Evolutionary conservation across 2,888 invertebrate species (phyloP).

Genomic region (Phlogophora meticulosa): DNA sequence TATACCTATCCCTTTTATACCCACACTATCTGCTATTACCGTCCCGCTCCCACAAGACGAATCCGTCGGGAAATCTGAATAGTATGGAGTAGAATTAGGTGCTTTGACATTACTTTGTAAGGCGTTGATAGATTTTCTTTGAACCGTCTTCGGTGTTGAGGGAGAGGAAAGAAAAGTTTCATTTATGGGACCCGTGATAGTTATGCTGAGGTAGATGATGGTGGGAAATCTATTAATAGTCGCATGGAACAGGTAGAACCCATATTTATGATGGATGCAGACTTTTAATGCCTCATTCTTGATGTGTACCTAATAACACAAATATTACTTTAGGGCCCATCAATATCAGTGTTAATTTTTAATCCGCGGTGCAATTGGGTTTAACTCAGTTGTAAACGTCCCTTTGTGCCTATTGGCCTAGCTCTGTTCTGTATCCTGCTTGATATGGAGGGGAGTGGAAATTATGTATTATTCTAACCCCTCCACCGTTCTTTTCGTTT

Average conservation of each 20-base stretch:
- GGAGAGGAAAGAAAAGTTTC: constrained; percentile 58
- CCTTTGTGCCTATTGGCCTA: too few species aligned
- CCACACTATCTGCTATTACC: constrained; percentile 47
- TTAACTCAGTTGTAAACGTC: too few species aligned
- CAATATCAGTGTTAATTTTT: too few species aligned
- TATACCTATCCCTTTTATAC: constrained; percentile 75
- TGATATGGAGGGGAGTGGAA: too few species aligned
- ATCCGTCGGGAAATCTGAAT: constrained; percentile 90
- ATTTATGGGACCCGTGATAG: constrained; percentile 42
- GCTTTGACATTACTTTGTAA: constrained; percentile 88
- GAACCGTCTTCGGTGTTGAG: constrained; percentile 73
- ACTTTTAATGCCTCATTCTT: background rate
- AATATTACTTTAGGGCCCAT: background rate
- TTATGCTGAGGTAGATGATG: constrained; percentile 25
- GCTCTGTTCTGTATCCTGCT: too few species aligned
- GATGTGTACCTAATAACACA: background rate
- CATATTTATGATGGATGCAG: background rate
- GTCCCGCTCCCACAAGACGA: constrained; percentile 71
- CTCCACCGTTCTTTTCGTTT: too few species aligned
- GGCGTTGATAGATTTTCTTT: constrained; percentile 87
- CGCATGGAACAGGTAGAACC: constrained; percentile 1
- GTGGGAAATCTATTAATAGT: constrained; percentile 3
- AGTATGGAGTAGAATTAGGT: constrained; percentile 86
- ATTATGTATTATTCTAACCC: too few species aligned
- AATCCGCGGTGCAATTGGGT: too few species aligned